These are phyloP conservation scores for Bostrychus sinensis DNA, from an alignment of 2,113 vertebrate species.

Conservation along the genomic window DNA sequence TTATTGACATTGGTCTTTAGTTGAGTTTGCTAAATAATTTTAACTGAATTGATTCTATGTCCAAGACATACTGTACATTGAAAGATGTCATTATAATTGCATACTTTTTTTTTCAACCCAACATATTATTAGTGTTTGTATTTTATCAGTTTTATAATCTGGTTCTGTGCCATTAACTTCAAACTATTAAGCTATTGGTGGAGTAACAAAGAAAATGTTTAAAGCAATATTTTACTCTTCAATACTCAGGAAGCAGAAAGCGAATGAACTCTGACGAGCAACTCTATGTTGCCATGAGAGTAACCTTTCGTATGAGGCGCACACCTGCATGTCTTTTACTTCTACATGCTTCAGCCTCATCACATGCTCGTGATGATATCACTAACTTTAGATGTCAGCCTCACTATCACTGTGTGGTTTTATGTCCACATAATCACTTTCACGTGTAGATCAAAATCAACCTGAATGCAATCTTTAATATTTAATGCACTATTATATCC, in stretches of 20 bases:
- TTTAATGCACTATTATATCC: conserved; percentile 60
- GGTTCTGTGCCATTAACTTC: not conserved
- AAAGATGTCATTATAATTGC: too few species aligned
- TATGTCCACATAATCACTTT: conserved; percentile 39
- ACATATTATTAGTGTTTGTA: not conserved
- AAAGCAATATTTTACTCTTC: conserved; percentile 64
- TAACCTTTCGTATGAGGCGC: conserved; percentile 9
- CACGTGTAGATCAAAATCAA: conserved; percentile 19
- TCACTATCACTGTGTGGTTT: conserved; percentile 55
- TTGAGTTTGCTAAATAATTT: not conserved
- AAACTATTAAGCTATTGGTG: conserved; percentile 19
- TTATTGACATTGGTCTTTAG: too few species aligned
- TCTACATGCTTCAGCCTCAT: conserved; percentile 36
- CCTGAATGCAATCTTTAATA: conserved; percentile 51
- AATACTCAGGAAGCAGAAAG: conserved; percentile 75
- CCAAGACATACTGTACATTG: too few species aligned
- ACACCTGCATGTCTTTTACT: conserved; percentile 61
- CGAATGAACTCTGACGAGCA: conserved; percentile 37
- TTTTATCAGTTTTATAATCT: not conserved
- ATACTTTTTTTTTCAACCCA: not conserved
- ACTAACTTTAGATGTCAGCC: conserved; percentile 38
- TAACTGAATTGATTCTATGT: not conserved
- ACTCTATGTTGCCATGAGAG: not conserved
- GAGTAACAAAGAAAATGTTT: conserved; percentile 28
- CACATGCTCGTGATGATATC: conserved; percentile 30